Percentiles rank a stretch among this genome's conserved stretches.
Conservation (phyloP, 2,797 vertebrate species). For the Petrocephalus sullivani region DNA sequence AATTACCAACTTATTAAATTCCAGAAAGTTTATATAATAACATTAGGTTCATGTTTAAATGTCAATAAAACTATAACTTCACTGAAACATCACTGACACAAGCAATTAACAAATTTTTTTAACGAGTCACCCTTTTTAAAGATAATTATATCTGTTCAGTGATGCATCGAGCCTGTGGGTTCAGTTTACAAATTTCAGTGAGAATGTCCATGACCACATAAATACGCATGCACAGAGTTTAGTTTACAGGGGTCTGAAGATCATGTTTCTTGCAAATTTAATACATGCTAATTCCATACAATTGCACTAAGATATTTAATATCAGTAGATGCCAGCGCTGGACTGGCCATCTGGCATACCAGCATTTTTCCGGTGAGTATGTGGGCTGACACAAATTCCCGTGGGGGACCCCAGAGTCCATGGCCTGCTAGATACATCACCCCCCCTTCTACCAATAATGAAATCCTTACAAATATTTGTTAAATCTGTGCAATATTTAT, state of each 20-base stretch:
- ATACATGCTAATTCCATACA: not conserved
- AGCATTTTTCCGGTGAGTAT: not conserved
- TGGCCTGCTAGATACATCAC: not conserved
- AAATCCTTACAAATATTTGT: not conserved
- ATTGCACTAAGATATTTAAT: slow-evolving; percentile 6
- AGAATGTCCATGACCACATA: not conserved
- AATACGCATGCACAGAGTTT: not conserved
- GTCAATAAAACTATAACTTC: not conserved
- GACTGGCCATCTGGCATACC: not conserved
- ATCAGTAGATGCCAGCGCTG: not conserved
- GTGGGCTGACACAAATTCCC: not conserved
- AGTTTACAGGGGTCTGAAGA: not conserved
- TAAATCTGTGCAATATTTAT: not conserved
- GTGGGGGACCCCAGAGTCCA: not conserved
- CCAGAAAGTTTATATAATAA: not conserved
- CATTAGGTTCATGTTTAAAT: not conserved
- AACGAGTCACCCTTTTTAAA: not conserved
- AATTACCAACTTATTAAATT: not conserved
- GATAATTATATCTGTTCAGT: not conserved
- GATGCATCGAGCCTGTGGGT: not conserved
- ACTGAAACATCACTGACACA: not conserved
- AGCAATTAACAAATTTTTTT: not conserved
- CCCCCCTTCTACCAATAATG: not conserved
- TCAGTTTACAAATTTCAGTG: slow-evolving; percentile 7
- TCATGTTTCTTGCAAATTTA: not conserved